Percentiles rank a stretch among this genome's conserved stretches.
phyloP scores from a whole-genome alignment of 2,113 vertebrate species.

The Alexandromys fortis region DNA sequence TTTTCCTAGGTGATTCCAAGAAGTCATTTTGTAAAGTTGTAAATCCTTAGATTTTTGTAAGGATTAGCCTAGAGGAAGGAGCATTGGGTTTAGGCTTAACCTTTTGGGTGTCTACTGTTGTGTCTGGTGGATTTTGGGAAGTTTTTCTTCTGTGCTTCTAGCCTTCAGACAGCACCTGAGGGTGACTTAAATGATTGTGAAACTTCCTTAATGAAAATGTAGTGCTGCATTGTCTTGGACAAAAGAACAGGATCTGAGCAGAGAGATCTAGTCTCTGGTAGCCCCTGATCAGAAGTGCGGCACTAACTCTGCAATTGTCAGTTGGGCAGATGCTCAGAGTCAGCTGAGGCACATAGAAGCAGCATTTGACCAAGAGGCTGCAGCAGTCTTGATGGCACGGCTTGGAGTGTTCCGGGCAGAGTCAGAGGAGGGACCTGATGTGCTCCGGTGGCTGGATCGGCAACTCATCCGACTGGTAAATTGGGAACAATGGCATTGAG shows the following conservation, averaged over 20 bases:
- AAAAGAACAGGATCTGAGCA: not conserved
- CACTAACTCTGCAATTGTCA: slow-evolving; percentile 79
- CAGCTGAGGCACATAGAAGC: slow-evolving; percentile 98
- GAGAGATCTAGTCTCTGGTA: not conserved
- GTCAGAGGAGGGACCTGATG: slow-evolving; percentile 96
- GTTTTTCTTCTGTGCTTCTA: not conserved
- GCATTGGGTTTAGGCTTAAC: not conserved
- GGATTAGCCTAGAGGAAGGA: not conserved
- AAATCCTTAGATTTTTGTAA: slow-evolving; percentile 41
- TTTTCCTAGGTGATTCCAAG: not conserved
- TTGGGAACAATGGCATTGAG: not conserved
- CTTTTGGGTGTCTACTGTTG: not conserved
- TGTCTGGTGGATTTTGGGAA: not conserved
- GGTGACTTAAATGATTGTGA: not conserved
- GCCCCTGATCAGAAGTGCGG: not conserved
- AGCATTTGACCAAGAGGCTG: slow-evolving; percentile 96
- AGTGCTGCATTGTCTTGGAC: not conserved
- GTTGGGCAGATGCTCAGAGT: slow-evolving; percentile 97
- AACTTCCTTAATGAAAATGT: not conserved
- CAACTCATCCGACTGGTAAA: slow-evolving; percentile 97
- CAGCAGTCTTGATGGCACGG: slow-evolving; percentile 96
- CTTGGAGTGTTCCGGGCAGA: slow-evolving; percentile 96
- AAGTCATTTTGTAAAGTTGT: slow-evolving; percentile 33
- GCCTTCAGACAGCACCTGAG: not conserved
- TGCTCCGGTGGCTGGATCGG: slow-evolving; percentile 97